A percentile compares a stretch with the other conserved stretches of the same genome.
phyloP scores from a whole-genome alignment of 2,888 invertebrate genomes.

The Calephelis perditalis region DNA sequence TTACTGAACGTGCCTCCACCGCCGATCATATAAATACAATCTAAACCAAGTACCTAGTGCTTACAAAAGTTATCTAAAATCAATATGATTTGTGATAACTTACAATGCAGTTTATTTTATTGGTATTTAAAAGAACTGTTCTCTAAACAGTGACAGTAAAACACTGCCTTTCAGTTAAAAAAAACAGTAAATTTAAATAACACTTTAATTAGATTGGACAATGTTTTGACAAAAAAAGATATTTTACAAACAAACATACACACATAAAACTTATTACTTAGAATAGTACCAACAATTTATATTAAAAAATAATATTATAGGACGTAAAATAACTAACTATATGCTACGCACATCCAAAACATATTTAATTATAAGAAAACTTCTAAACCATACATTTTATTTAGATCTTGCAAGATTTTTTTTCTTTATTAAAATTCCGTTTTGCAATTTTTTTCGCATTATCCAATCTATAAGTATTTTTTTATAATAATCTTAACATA shows the following conservation, averaged over 20 bases:
- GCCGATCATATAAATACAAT: no score
- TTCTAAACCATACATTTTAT: not conserved
- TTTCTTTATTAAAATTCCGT: not conserved
- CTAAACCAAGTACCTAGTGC: no score
- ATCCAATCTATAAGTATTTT: slow-evolving; percentile 1
- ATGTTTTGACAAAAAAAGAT: not conserved
- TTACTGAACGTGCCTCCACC: no score
- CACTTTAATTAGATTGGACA: slow-evolving; percentile 2
- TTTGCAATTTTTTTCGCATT: not conserved
- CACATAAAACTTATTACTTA: no score
- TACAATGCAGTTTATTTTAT: no score
- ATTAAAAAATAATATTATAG: no score
- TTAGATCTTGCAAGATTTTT: not conserved
- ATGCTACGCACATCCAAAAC: not conserved
- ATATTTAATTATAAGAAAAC: not conserved
- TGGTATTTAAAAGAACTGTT: not conserved
- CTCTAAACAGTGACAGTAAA: slow-evolving; percentile 14
- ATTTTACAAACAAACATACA: no score
- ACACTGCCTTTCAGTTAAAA: not conserved
- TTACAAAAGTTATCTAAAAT: no score
- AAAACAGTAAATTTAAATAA: slow-evolving; percentile 6
- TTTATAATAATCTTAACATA: slow-evolving; percentile 3
- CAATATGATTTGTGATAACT: no score
- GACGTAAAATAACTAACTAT: no score
- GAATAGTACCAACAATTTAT: no score